Base-by-base conservation (phyloP, 2,113 vertebrate species). In the Panthera tigris region DNA sequence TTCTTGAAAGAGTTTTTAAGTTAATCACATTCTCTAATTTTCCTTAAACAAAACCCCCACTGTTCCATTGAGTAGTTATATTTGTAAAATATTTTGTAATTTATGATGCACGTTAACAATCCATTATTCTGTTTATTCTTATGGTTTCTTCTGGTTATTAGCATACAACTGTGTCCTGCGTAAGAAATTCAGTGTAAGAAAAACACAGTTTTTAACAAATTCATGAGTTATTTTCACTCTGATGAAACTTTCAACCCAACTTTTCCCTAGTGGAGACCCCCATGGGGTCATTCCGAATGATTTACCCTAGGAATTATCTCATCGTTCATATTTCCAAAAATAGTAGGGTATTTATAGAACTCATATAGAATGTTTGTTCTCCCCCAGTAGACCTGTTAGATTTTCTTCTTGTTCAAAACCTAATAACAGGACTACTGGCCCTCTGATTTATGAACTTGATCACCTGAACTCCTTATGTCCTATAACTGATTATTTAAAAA, bases 71-170 rank as follows among this genome's bases (percentile, higher is more conserved):
- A 78, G 36, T 36, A 52, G 16, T 80, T 68, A 29, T 4, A 63
- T 63, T 91, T 76, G 4, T 89, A 61, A 93, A 80, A 48, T 73
- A 86, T 21, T 94, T 65, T 90, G 3, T 82, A 68, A 89, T 95
- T 89, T 91, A 76, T 86, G 29, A 93, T 87, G 13, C 23, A 74
- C 31, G 31, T 74, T 33, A 93, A 48, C 66, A 65, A 36, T 55
- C 8, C 6, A 21, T 50, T 52, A 33, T 57, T 78, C n/a, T 76
- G 12, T 66, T 87, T 97, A 89, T 85, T 93, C 48, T 74, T n/a
- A 33, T 7, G 39, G 10, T 61, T 95, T 95, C 48, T 76, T 57
- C 63, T 39, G 29, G 31, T 91, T 69, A 33, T 39, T 91, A 57
- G 15, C 78, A 23, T 66, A 45, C 1, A 45, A 27, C 48, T 73